Evolutionary conservation across 2,888 invertebrate species (phyloP).

Genomic region (Crocallis elinguaria): DNA sequence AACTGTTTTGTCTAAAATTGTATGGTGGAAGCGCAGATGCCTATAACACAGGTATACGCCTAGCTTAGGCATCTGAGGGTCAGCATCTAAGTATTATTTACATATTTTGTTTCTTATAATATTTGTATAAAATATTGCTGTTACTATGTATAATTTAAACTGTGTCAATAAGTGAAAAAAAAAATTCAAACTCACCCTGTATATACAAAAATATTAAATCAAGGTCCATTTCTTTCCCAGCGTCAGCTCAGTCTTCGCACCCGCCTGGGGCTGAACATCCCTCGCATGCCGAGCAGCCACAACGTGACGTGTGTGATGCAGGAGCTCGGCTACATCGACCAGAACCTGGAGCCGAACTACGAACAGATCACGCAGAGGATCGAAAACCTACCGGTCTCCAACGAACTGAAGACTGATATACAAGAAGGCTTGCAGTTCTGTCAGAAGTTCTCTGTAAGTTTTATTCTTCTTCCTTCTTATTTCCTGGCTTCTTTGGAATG

Average conservation of each 20-base stretch:
- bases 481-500: no score
- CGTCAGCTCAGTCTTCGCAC: constrained; percentile 86
- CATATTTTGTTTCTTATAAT: no score
- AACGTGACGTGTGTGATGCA: constrained; percentile 90
- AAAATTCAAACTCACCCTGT: no score
- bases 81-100: no score
- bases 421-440: constrained; percentile 88
- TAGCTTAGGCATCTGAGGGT: no score
- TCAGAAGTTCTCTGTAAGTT: constrained; percentile 87
- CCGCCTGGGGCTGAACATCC: constrained; percentile 85
- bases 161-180: no score
- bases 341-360: constrained; percentile 87
- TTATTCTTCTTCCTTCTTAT: no score
- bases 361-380: constrained; percentile 86
- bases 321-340: constrained; percentile 88
- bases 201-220: neutral
- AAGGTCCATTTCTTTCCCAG: constrained; percentile 53
- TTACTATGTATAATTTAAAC: no score
- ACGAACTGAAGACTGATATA: constrained; percentile 87
- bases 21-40: no score
- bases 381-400: constrained; percentile 84
- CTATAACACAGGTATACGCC: no score
- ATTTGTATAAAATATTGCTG: no score
- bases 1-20: no score
- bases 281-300: constrained; percentile 75